Evolutionary conservation across 2,888 invertebrate species (phyloP), one percentile per base, ranked within the genome.

Genomic region (Myopa testacea): DNA sequence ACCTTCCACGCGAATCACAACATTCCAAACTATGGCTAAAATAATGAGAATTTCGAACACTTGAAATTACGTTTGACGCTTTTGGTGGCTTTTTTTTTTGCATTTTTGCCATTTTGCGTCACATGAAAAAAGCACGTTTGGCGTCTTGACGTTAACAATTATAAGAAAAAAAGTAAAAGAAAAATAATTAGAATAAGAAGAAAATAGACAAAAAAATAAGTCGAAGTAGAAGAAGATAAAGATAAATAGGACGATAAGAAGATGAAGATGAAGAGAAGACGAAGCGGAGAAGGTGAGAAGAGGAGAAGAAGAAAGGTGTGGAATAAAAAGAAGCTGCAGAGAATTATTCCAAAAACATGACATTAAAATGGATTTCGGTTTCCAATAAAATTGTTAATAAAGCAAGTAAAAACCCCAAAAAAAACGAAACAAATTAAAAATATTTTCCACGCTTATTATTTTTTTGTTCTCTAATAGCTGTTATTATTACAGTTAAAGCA

Each of bases 71-170:
- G 65, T 34, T 14, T 37, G 38, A 1, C 37, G 65, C 34, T 38
- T 34, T 55, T 55, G 10, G 45, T 6, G 45, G 6, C 0, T 62
- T 4, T 62, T 14, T 62, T 19, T 62, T 19, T n/a, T 26, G 26
- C 19, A 19, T 62, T 62, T 62, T 62, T 62, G 19, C 26, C 7
- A 45, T 12, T 55, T 70, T 52, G 70, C 70, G 70, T 70, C 70
- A 55, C 37, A 70, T 34, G 37, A 70, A 52, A 70, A 52, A 55
- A 34, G 70, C 70, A 70, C 70, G 70, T 70, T 55, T 70, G 14
- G 0, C 8, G 37, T 38, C 65, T 65, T 70, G 70, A 70, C 70
- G 70, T 70, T 55, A 55, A 37, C 19, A 50, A 10, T 34, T 10
- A 19, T 45, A 26, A 26, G 45, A 45, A 45, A 45, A 45, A 45